A percentile compares a stretch with the other conserved stretches of the same genome.
Evolutionary conservation across 2,113 vertebrate genomes (phyloP).

Genomic region (Hucho hucho): DNA sequence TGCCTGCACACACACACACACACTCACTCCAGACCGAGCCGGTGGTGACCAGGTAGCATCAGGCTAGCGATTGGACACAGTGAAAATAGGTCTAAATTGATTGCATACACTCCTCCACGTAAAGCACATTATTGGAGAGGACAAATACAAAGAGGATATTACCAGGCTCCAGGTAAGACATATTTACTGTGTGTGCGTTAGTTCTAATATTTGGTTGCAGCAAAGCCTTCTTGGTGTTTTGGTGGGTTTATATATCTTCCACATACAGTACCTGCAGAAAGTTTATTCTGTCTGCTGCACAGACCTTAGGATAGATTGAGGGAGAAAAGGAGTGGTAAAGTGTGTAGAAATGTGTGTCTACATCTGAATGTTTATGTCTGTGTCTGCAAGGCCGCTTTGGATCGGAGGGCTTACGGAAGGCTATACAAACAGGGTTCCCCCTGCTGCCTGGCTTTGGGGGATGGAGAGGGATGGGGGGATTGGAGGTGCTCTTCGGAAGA

Average conservation of each 20-base stretch:
- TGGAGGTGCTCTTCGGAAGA: conserved; percentile 59
- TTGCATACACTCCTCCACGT: conserved; percentile 32
- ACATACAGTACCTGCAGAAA: background rate
- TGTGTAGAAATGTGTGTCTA: conserved; percentile 8
- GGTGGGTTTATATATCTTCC: background rate
- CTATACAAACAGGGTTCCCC: conserved; percentile 56
- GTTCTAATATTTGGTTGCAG: too few relatives aligned
- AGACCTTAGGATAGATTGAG: background rate
- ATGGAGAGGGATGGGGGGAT: conserved; percentile 48
- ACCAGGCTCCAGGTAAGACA: conserved; percentile 34
- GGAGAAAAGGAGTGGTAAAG: background rate
- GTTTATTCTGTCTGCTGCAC: background rate
- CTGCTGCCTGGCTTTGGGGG: conserved; percentile 56
- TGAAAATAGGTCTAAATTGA: conserved; percentile 45
- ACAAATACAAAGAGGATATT: conserved; percentile 46
- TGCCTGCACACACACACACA: too few relatives aligned
- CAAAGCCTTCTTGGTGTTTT: background rate
- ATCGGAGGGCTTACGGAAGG: conserved; percentile 41
- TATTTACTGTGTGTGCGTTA: conserved; percentile 7
- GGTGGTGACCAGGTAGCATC: conserved; percentile 29
- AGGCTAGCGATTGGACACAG: conserved; percentile 26
- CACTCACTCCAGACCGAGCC: background rate
- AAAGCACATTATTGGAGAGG: conserved; percentile 56
- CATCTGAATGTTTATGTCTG: conserved; percentile 15
- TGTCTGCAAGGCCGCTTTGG: background rate